Percentiles rank a stretch among this genome's conserved stretches.
phyloP scores from a whole-genome alignment of 2,888 invertebrate genomes.

The Julus scandinavius region DNA sequence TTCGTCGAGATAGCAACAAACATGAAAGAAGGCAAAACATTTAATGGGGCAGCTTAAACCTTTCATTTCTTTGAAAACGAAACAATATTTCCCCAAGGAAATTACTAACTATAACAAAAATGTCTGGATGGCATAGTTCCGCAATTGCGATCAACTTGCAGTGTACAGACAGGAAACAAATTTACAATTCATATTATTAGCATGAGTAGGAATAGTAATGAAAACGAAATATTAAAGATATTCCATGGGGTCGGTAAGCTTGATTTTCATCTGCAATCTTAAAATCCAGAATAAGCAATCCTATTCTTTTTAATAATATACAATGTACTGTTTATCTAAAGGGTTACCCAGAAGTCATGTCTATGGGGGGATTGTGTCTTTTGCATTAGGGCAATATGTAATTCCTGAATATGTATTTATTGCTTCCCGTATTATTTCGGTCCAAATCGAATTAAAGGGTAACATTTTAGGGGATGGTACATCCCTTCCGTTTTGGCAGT shows the following conservation, averaged over 20 bases:
- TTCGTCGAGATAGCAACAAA: background rate
- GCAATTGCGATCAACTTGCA: background rate
- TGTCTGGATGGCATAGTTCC: background rate
- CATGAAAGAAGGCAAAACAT: background rate
- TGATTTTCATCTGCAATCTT: background rate
- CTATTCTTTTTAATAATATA: too few species aligned
- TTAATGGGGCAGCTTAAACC: background rate
- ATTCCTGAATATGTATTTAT: too few species aligned
- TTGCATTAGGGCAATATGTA: too few species aligned
- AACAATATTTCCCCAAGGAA: constrained; percentile 35
- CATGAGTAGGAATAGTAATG: background rate
- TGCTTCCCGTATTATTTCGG: too few species aligned
- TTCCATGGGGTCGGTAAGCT: background rate
- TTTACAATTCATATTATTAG: constrained; percentile 5
- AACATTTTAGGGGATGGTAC: too few species aligned
- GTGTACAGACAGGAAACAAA: background rate
- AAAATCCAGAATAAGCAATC: background rate
- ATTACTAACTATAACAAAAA: background rate
- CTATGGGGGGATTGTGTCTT: too few species aligned
- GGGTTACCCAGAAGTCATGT: too few species aligned
- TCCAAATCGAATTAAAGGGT: too few species aligned
- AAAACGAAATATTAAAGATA: background rate
- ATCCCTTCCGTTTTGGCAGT: too few species aligned
- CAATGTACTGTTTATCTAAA: too few species aligned
- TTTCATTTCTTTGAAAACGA: background rate